Base-by-base conservation (phyloP, 2,797 vertebrate genomes). In the Discoglossus pictus region DNA sequence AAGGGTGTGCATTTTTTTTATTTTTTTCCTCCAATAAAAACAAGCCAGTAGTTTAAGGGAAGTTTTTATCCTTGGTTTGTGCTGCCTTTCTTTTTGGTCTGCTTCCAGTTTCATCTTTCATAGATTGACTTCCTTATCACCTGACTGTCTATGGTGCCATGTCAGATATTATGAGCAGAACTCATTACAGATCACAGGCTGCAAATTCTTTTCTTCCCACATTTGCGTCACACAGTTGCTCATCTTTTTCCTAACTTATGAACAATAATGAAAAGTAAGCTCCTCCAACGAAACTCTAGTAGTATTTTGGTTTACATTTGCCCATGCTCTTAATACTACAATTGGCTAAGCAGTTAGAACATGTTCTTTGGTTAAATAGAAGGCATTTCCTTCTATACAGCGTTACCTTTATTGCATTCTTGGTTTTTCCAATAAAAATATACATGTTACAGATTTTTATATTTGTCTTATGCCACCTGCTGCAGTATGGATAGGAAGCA, bases 201-300 rank as follows among this genome's bases (percentile, higher is more conserved):
- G 15, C 15, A 64, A 39, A 69, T 62, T 69, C 40, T 69, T 69
- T 39, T 55, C 59, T 69, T 31, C 58, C 66, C 66, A 69, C 66
- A 69, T 55, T 18, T 69, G 66, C 66, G 66, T 69, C 66, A 69
- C 62, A 7, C 24, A 38, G 39, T 40, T 15, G 34, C 40, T 54
- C 34, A 44, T 55, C 24, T 36, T 38, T 36, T 10, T 62, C 31
- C 24, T 34, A 17, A n/a, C 18, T 43, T 36, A 61, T 47, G 11
- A 50, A 25, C 58, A 55, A 54, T 55, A 62, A 62, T 43, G 43
- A 39, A 36, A 64, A 31, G 48, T 27, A 69, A 61, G 21, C 48
- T 54, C 8, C 15, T 27, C 23, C 23, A 43, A 27, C n/a, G 24
- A 25, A 59, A 59, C 39, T 16, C 42, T 47, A 47, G 17, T 42